Conservation (phyloP, 1,140 invertebrate species). For the Pseudomyrmex flavicornis region DNA sequence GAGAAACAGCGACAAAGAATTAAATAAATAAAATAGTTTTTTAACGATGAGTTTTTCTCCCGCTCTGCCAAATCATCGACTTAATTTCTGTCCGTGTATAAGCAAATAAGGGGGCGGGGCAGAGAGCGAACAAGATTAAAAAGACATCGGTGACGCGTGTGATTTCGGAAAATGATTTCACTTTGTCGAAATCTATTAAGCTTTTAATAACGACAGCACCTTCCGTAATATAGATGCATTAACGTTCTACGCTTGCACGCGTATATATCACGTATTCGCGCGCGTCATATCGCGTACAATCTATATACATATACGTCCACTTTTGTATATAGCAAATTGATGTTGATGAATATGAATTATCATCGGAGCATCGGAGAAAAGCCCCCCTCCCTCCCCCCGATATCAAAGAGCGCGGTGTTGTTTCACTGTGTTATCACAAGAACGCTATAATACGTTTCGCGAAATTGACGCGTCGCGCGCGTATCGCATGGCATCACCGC, state of each 20-base stretch:
- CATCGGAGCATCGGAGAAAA: constrained; percentile 40
- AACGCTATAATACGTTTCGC: constrained; percentile 14
- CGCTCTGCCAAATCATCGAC: too few relatives aligned
- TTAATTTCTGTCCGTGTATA: not conserved
- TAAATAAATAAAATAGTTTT: too few relatives aligned
- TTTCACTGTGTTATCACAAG: constrained; percentile 17
- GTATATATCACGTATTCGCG: constrained; percentile 13
- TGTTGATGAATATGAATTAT: constrained; percentile 54
- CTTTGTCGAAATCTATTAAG: constrained; percentile 50
- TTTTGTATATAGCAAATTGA: constrained; percentile 54
- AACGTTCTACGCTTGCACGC: constrained; percentile 12
- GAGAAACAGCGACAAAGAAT: too few relatives aligned
- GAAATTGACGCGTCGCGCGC: not conserved
- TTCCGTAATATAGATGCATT: constrained; percentile 55
- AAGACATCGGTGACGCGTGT: constrained; percentile 17
- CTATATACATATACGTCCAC: constrained; percentile 13
- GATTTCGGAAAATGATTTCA: constrained; percentile 43
- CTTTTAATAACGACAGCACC: constrained; percentile 44
- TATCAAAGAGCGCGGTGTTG: constrained; percentile 31
- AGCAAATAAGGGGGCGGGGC: not conserved
- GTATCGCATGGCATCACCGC: not conserved
- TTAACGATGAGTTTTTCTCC: too few relatives aligned
- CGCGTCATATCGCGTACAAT: constrained; percentile 19
- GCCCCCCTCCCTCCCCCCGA: not conserved
- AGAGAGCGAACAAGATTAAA: constrained; percentile 31